Evolutionary conservation across 2,113 vertebrate genomes (phyloP).

Genomic region (Elaphurus davidianus): DNA sequence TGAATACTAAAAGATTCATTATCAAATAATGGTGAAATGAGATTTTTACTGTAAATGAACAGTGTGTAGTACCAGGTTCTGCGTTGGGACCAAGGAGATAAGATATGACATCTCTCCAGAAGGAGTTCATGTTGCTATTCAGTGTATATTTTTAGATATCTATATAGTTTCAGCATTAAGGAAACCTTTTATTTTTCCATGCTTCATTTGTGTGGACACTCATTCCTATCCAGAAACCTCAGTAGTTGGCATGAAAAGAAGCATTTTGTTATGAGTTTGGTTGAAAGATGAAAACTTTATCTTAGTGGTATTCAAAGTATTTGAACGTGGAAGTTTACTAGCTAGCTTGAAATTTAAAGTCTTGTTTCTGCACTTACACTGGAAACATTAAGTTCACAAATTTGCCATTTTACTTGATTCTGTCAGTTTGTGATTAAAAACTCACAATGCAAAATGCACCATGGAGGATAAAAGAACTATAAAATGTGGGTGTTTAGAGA

Average conservation of each 20-base stretch:
- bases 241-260: background rate
- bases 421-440: background rate
- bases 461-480: background rate
- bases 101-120: background rate
- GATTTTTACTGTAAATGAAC: background rate
- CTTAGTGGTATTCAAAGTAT: background rate
- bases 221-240: background rate
- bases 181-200: background rate
- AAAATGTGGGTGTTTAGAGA: background rate
- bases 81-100: background rate
- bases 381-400: background rate
- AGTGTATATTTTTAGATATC: background rate
- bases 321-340: background rate
- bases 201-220: background rate
- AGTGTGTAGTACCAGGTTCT: background rate
- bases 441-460: background rate
- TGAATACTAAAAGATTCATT: background rate
- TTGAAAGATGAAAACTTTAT: background rate
- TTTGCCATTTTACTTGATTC: background rate
- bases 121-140: background rate
- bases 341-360: background rate
- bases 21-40: background rate
- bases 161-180: background rate
- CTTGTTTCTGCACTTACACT: background rate
- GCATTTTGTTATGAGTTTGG: background rate